Percentiles rank a stretch among this genome's conserved stretches.
These are phyloP conservation scores for Gallinago solitaria DNA, from an alignment of 2,797 vertebrate species.

Conservation along the genomic window DNA sequence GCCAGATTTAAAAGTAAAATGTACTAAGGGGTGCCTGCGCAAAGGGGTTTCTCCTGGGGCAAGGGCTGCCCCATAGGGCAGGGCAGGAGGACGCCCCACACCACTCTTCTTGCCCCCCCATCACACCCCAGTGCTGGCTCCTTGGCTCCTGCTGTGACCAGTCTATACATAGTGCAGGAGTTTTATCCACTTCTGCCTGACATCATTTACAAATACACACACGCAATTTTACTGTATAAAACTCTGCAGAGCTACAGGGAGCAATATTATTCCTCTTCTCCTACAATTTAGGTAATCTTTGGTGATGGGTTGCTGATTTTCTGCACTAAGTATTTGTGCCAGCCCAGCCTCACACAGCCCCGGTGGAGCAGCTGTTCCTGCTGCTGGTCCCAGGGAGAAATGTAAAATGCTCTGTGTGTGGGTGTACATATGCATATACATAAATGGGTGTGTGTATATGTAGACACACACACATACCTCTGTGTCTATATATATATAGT, in stretches of 20 bases:
- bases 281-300: not conserved
- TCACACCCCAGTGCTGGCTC: not conserved
- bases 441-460: no score
- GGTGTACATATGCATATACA: no score
- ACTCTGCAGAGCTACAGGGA: not conserved
- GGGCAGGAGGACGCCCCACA: not conserved
- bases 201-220: not conserved
- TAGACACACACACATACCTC: not conserved
- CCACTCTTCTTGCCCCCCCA: not conserved
- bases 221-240: not conserved
- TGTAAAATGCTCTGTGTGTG: fast-evolving
- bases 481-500: no score
- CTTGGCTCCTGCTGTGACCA: not conserved
- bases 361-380: not conserved
- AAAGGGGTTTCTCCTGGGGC: not conserved
- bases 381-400: not conserved
- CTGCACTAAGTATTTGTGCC: not conserved
- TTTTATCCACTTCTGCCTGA: not conserved
- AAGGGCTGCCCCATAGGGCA: not conserved
- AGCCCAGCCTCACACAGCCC: not conserved
- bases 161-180: not conserved
- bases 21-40: not conserved
- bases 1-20: not conserved
- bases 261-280: not conserved
- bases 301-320: not conserved